A percentile compares a stretch with the other conserved stretches of the same genome.
Conservation (phyloP, 2,888 invertebrate species). For the Choristoneura rosaceana region DNA sequence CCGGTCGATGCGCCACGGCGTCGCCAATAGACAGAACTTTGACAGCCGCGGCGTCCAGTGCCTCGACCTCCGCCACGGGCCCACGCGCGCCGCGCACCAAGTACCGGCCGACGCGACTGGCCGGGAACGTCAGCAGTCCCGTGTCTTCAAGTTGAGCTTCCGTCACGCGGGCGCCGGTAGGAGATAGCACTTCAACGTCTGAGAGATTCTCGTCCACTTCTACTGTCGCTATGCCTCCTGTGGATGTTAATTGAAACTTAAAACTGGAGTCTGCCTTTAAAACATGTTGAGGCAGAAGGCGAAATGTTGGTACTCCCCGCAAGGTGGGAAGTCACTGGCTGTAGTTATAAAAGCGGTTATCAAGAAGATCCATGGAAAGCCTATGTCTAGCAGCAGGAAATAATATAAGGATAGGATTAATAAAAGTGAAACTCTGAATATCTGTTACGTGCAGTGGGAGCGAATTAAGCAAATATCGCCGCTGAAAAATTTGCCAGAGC, state of each 20-base stretch:
- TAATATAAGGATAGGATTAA: too few relatives aligned
- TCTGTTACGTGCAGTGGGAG: too few relatives aligned
- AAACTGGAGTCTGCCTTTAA: not conserved
- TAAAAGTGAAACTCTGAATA: too few relatives aligned
- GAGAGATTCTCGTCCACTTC: constrained; percentile 87
- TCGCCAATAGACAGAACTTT: constrained; percentile 91
- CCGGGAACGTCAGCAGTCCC: constrained; percentile 90
- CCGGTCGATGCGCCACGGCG: constrained; percentile 92
- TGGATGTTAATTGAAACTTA: not conserved
- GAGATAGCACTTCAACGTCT: constrained; percentile 88
- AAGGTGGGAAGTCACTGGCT: too few relatives aligned
- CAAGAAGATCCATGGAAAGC: too few relatives aligned
- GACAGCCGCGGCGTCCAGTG: constrained; percentile 91
- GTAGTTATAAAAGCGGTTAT: too few relatives aligned
- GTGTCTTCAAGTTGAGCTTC: constrained; percentile 86
- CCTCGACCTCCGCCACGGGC: constrained; percentile 87
- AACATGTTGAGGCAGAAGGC: not conserved
- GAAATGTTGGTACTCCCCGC: too few relatives aligned
- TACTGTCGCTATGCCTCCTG: constrained; percentile 85
- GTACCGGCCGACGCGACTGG: constrained; percentile 90
- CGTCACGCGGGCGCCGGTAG: constrained; percentile 86
- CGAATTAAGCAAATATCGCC: too few relatives aligned
- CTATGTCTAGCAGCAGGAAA: too few relatives aligned
- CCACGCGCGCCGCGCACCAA: constrained; percentile 84
- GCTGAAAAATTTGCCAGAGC: too few relatives aligned